phyloP scores from a whole-genome alignment of 2,888 invertebrate genomes.

The Eumerus sabulonum region DNA sequence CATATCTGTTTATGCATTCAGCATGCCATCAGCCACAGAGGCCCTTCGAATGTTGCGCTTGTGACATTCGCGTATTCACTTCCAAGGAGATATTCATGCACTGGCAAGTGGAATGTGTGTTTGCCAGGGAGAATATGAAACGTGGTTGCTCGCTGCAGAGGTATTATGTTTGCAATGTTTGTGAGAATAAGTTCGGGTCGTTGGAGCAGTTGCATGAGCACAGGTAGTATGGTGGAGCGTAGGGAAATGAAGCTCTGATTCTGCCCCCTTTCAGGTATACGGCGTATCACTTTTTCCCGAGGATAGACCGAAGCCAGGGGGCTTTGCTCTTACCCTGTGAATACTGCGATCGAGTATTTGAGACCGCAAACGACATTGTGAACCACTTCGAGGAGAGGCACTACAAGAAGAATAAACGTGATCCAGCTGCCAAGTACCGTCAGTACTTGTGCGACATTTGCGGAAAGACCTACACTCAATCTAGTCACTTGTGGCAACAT shows the following conservation, averaged over 20 bases:
- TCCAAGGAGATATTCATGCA: constrained; percentile 81
- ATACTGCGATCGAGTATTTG: constrained; percentile 75
- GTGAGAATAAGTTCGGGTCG: constrained; percentile 75
- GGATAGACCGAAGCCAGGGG: constrained; percentile 71
- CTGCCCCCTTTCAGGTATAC: constrained; percentile 72
- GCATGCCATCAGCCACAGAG: constrained; percentile 74
- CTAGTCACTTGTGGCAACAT: constrained; percentile 84
- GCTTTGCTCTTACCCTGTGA: constrained; percentile 75
- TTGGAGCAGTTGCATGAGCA: constrained; percentile 77
- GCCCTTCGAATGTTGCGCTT: constrained; percentile 77
- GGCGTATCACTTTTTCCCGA: constrained; percentile 77
- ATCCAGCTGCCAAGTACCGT: constrained; percentile 76
- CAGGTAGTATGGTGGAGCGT: constrained; percentile 72
- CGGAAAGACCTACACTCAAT: constrained; percentile 83
- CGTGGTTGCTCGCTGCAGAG: constrained; percentile 72
- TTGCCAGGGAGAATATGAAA: constrained; percentile 74
- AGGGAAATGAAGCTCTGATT: not conserved
- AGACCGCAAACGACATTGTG: constrained; percentile 75
- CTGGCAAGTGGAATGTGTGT: constrained; percentile 80
- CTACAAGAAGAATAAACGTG: constrained; percentile 79
- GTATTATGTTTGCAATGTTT: constrained; percentile 78
- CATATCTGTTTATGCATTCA: constrained; percentile 77
- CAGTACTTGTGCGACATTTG: constrained; percentile 83
- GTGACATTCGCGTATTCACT: constrained; percentile 79
- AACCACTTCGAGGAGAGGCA: constrained; percentile 82